Evolutionary conservation across 2,113 vertebrate genomes (phyloP), one percentile per base, ranked within the genome.

Genomic region (Bufo bufo): DNA sequence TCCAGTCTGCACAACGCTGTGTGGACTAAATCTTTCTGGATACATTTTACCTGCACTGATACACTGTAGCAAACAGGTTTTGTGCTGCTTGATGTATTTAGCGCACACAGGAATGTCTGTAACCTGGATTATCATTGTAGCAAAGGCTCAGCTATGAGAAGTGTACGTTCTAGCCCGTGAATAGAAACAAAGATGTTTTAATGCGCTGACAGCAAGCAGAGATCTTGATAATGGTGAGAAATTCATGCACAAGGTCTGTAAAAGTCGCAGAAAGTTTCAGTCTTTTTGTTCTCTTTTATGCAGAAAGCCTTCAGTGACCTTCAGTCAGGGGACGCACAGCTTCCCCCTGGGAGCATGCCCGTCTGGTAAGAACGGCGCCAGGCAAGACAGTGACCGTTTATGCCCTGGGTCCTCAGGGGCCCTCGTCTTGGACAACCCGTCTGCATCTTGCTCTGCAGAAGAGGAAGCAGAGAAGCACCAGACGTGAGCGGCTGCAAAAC

Each of bases 291-390:
- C 90, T 90, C 77, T 90, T 77, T n/a, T 89, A 85, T 50, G 49
- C 95, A 99, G 98, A 93, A 97, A 91, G 98, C 98, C 0, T 96
- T 99, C 87, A 93, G 91, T 0, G 98, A 99, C 0, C 96, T 96
- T 87, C 97, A 97, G 92, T 93, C 93, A 0, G 92, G 95, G 0
- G 98, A 99, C 81, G 95, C 96, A 91, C 95, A 95, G 23, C 95
- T 95, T 89, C 97, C 96, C 89, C 97, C 97, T 3, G 93, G 97
- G 87, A 94, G 97, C 93, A 94, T 95, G 12, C 94, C 97, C 20
- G 97, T 96, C 92, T 99, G 98, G 98, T 99, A 97, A 0, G 72
- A 7, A 58, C 61, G 14, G 71, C 8, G 82, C 90, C 85, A 89
- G 90, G 89, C 90, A 90, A n/a, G 72, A 65, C 7, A 5, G 61